Percentiles rank a stretch among this genome's conserved stretches.
phyloP scores from a whole-genome alignment of 2,113 vertebrate species.

The Anolis carolinensis region DNA sequence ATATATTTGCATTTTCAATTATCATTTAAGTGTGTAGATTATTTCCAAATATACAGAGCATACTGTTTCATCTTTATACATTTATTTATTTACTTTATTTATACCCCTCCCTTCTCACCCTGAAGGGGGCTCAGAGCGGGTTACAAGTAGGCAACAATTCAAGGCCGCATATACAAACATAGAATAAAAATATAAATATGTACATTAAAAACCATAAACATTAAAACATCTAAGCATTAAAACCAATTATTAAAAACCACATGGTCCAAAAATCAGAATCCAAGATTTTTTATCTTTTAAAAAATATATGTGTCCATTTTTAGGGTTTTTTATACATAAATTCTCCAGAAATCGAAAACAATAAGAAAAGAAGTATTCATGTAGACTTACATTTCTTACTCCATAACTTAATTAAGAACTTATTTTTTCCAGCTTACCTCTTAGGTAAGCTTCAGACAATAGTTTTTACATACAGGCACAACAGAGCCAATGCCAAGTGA shows the following conservation, averaged over 20 bases:
- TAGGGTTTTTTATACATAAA: not conserved
- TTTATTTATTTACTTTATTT: too few relatives aligned
- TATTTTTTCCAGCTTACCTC: constrained; percentile 28
- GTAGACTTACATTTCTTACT: constrained; percentile 28
- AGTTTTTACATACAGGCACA: constrained; percentile 39
- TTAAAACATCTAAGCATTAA: too few relatives aligned
- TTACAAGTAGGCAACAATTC: too few relatives aligned
- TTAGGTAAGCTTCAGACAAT: constrained; percentile 39
- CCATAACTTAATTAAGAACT: constrained; percentile 51
- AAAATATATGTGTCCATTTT: constrained; percentile 23
- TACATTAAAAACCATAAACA: too few relatives aligned
- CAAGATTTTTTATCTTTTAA: constrained; percentile 6
- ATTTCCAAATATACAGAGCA: constrained; percentile 23
- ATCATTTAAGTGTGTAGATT: constrained; percentile 46
- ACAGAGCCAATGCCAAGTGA: constrained; percentile 26
- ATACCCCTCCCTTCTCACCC: too few relatives aligned
- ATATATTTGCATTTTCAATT: not conserved
- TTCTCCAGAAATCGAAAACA: not conserved
- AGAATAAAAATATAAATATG: too few relatives aligned
- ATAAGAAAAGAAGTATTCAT: constrained; percentile 9
- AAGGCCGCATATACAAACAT: too few relatives aligned
- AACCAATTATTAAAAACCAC: too few relatives aligned
- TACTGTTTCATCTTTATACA: not conserved
- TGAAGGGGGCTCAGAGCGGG: too few relatives aligned
- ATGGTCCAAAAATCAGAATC: too few relatives aligned